Conservation (phyloP, 2,797 vertebrate species). For the Acanthis flammea region DNA sequence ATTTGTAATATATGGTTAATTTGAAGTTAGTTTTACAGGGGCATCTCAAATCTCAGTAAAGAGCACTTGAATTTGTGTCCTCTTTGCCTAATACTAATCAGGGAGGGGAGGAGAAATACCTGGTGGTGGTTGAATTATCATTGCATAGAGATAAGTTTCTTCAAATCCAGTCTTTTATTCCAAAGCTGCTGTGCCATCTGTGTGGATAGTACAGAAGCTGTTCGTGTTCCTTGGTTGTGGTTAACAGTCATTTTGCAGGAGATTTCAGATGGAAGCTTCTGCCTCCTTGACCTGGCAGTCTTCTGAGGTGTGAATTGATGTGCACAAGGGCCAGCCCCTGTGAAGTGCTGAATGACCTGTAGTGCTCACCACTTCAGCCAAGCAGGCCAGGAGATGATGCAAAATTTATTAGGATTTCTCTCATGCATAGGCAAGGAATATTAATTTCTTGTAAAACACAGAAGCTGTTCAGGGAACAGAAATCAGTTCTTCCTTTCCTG, state of each 20-base stretch:
- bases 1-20: not conserved
- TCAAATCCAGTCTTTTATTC: not conserved
- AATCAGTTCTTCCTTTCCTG: not conserved
- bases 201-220: not conserved
- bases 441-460: not conserved
- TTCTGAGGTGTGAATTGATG: not conserved
- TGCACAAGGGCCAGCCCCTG: not conserved
- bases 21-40: not conserved
- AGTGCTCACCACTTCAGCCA: not conserved
- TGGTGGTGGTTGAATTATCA: not conserved
- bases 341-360: not conserved
- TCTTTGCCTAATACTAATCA: not conserved
- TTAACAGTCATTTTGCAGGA: not conserved
- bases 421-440: not conserved
- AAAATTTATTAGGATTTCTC: not conserved
- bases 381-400: not conserved
- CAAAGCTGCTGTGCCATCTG: not conserved
- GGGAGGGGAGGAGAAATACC: not conserved
- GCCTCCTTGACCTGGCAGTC: not conserved
- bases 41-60: not conserved
- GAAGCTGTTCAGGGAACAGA: not conserved
- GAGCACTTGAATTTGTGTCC: not conserved
- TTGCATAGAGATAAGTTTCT: not conserved
- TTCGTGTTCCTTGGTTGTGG: not conserved
- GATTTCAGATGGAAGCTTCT: not conserved